Conservation (phyloP, 2,888 invertebrate species). For the Empis livida region DNA sequence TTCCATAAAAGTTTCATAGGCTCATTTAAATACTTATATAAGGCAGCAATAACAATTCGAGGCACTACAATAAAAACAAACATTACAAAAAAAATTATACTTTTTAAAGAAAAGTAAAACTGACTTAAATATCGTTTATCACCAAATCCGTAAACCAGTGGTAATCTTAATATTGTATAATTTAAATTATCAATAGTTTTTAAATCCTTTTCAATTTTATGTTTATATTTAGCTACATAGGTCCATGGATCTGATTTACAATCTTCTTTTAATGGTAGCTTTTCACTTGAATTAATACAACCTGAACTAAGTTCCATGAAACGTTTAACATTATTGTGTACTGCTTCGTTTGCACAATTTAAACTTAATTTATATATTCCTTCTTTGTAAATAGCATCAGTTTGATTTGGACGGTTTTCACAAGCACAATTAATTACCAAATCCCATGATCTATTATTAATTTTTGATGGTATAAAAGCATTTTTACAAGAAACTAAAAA, state of each 20-base stretch:
- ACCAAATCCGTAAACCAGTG: conserved; percentile 74
- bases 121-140: conserved; percentile 73
- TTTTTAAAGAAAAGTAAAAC: conserved; percentile 22
- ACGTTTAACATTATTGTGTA: conserved; percentile 49
- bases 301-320: conserved; percentile 80
- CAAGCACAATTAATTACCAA: conserved; percentile 83
- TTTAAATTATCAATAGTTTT: conserved; percentile 50
- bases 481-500: conserved; percentile 64
- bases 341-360: conserved; percentile 71
- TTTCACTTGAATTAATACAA: conserved; percentile 65
- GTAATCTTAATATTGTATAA: conserved; percentile 70
- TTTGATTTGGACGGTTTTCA: conserved; percentile 79
- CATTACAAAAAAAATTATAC: background rate
- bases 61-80: conserved; percentile 46
- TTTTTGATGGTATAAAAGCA: conserved; percentile 51
- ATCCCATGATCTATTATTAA: conserved; percentile 48
- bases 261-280: conserved; percentile 64
- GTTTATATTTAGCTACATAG: conserved; percentile 67
- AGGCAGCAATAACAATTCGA: conserved; percentile 70
- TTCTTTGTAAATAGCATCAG: conserved; percentile 80
- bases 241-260: conserved; percentile 74
- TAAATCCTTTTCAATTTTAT: conserved; percentile 67
- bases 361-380: conserved; percentile 72
- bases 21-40: conserved; percentile 77
- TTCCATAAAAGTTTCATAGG: conserved; percentile 90